phyloP scores from a whole-genome alignment of 1,140 invertebrate species.

The Cotesia chilonis region DNA sequence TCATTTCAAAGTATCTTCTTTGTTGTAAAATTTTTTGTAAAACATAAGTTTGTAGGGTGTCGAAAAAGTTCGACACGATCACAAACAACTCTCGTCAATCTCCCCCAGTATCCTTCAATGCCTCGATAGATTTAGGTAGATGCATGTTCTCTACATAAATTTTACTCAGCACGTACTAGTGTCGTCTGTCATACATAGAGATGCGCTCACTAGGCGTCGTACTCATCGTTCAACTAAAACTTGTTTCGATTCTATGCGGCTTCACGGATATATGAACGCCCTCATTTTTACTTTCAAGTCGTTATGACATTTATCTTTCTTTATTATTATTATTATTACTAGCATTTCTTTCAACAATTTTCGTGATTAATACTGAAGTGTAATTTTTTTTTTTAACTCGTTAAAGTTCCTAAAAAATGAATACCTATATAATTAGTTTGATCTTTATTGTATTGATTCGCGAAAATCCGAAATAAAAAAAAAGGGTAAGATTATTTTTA shows the following conservation, averaged over 20 bases:
- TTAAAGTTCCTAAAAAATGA: neutral
- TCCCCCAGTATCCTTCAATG: constrained; percentile 19
- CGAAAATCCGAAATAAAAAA: too few species aligned
- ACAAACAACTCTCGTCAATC: constrained; percentile 26
- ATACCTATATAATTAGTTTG: too few species aligned
- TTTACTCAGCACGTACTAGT: constrained; percentile 45
- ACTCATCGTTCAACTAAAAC: too few species aligned
- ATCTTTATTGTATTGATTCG: too few species aligned
- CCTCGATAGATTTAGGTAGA: constrained; percentile 49
- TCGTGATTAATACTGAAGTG: neutral
- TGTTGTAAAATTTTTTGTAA: neutral
- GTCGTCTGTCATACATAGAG: constrained; percentile 50
- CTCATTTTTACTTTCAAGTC: constrained; percentile 46
- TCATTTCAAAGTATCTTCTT: too few species aligned
- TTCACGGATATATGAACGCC: constrained; percentile 35
- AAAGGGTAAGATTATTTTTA: too few species aligned
- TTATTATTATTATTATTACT: constrained; percentile 3
- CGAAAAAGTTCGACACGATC: neutral
- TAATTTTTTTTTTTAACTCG: constrained; percentile 41
- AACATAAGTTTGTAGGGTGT: neutral
- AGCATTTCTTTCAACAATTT: neutral
- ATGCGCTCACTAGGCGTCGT: constrained; percentile 33
- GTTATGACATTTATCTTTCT: constrained; percentile 22
- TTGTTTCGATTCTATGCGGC: too few species aligned
- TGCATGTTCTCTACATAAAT: constrained; percentile 54